phyloP scores from a whole-genome alignment of 1,140 invertebrate species.

The Himalopsyche phryganea region DNA sequence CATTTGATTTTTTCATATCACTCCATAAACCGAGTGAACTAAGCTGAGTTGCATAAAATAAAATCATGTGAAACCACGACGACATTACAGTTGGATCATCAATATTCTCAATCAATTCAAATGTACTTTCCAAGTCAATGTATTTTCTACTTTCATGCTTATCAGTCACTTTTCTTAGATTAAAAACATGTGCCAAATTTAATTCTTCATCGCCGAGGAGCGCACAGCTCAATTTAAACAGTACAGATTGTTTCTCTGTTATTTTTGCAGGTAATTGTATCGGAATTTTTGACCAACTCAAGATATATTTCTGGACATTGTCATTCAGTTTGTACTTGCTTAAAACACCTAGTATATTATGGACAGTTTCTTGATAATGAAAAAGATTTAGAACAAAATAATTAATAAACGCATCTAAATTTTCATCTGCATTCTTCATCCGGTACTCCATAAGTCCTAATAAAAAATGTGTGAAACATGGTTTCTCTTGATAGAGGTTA shows the following conservation, averaged over 20 bases:
- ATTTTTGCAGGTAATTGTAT: constrained; percentile 37
- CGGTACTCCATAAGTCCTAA: constrained; percentile 45
- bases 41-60: constrained; percentile 43
- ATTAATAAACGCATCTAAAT: constrained; percentile 42
- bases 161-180: constrained; percentile 32
- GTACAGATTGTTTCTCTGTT: constrained; percentile 24
- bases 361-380: constrained; percentile 46
- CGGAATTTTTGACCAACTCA: constrained; percentile 41
- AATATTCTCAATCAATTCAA: constrained; percentile 36
- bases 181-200: constrained; percentile 39
- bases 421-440: constrained; percentile 41
- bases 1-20: constrained; percentile 27
- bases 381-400: constrained; percentile 45
- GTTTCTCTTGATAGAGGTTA: constrained; percentile 43
- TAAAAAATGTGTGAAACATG: constrained; percentile 43
- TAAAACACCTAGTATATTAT: constrained; percentile 37
- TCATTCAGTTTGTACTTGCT: constrained; percentile 43
- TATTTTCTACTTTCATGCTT: constrained; percentile 35
- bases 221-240: constrained; percentile 25
- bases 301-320: constrained; percentile 44
- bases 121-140: constrained; percentile 31
- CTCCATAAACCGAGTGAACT: constrained; percentile 39
- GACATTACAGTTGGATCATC: constrained; percentile 43
- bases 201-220: constrained; percentile 40
- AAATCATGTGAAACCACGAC: constrained; percentile 44